These are phyloP conservation scores for Ommatoiulus sabulosus DNA, from an alignment of 2,888 invertebrate species.

Conservation along the genomic window DNA sequence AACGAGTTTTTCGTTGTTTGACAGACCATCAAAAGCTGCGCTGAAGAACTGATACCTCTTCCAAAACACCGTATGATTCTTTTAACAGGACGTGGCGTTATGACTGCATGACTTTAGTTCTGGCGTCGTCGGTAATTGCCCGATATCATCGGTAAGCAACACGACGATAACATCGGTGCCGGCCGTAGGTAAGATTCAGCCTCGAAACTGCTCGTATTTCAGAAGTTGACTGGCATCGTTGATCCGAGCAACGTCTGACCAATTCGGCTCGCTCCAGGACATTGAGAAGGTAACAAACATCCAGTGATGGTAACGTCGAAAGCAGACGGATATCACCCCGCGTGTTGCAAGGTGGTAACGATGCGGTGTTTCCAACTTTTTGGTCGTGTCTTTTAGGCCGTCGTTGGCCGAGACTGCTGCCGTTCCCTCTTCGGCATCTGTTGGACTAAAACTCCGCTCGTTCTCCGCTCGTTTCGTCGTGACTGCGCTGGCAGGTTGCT, in stretches of 20 bases:
- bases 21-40: no score
- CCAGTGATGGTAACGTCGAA: not conserved
- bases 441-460: not conserved
- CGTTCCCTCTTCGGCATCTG: conserved; percentile 16
- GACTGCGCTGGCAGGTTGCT: conserved; percentile 47
- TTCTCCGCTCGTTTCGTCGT: conserved; percentile 30
- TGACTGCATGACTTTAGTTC: no score
- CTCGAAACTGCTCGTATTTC: no score
- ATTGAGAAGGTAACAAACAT: not conserved
- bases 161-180: no score
- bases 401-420: not conserved
- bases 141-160: no score
- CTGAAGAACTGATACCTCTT: no score
- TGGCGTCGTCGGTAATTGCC: no score
- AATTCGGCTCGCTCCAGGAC: not conserved
- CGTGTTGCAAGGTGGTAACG: not conserved
- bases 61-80: no score
- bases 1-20: not conserved
- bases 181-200: no score
- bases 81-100: no score
- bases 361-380: not conserved
- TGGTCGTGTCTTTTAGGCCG: not conserved
- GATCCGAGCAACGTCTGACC: not conserved
- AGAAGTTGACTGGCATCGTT: not conserved
- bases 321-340: not conserved